These are phyloP conservation scores for Cyphomyrus plagiostoma DNA, from an alignment of 2,113 vertebrate species.

Conservation along the genomic window DNA sequence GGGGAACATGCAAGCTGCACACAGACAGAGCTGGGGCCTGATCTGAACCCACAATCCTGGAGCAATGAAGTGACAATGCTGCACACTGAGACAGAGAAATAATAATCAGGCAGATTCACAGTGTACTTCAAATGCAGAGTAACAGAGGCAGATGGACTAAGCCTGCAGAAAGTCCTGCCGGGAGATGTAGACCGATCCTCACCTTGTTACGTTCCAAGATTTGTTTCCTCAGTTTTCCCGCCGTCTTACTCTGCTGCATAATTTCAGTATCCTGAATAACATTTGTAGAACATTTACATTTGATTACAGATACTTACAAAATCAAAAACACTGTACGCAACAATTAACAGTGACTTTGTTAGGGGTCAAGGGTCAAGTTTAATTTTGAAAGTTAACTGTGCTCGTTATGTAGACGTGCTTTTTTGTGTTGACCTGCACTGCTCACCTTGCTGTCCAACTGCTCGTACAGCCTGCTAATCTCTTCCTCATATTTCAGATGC, in stretches of 20 bases:
- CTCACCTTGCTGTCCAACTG: constrained; percentile 88
- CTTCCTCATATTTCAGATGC: constrained; percentile 87
- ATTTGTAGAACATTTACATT: not conserved
- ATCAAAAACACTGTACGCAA: not conserved
- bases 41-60: not conserved
- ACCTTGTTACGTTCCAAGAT: constrained; percentile 92
- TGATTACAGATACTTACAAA: not conserved
- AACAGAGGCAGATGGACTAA: not conserved
- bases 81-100: not conserved
- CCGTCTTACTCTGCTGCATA: constrained; percentile 82
- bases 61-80: not conserved
- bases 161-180: not conserved
- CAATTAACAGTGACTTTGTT: not conserved
- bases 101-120: not conserved
- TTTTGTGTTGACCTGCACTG: not conserved
- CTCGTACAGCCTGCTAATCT: constrained; percentile 87
- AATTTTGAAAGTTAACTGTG: not conserved
- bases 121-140: not conserved
- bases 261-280: constrained; percentile 75
- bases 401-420: not conserved
- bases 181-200: constrained; percentile 14
- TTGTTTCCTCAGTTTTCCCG: constrained; percentile 82
- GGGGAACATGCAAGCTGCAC: not conserved
- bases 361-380: not conserved
- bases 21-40: not conserved